Conservation (phyloP, 2,797 vertebrate genomes). For the Chrosomus eos region DNA sequence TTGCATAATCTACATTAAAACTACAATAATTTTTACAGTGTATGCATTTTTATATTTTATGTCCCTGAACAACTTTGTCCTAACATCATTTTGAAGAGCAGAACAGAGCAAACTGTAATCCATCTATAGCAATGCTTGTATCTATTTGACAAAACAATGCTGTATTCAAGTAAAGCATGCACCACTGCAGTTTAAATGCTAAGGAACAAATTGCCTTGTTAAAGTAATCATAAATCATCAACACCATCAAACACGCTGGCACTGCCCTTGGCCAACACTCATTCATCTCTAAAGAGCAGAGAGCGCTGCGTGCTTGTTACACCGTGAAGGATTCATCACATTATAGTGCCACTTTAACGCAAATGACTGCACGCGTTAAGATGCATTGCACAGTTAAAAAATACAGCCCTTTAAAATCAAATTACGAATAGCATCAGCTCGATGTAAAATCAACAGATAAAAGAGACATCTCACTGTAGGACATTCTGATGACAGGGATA, state of each 20-base stretch:
- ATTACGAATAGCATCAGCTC: not conserved
- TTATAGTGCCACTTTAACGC: conserved; percentile 30
- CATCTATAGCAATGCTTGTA: not conserved
- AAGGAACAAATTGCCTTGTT: conserved; percentile 41
- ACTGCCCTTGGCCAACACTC: conserved; percentile 3
- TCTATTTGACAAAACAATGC: not conserved
- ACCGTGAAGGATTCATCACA: conserved; percentile 21
- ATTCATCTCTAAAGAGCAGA: conserved; percentile 59
- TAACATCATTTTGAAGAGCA: not conserved
- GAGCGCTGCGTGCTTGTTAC: conserved; percentile 45
- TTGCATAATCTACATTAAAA: not conserved
- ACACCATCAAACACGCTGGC: not conserved
- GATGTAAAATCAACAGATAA: conserved; percentile 5
- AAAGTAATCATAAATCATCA: conserved; percentile 48
- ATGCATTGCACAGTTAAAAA: conserved; percentile 8
- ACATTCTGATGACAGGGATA: not conserved
- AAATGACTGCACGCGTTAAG: conserved; percentile 21
- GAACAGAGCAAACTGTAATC: not conserved
- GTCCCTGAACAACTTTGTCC: not conserved
- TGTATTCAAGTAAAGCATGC: conserved; percentile 2
- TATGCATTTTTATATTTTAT: not conserved
- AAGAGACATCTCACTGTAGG: not conserved
- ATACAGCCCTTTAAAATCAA: conserved; percentile 27
- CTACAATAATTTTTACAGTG: not conserved
- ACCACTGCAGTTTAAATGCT: not conserved